Conservation (phyloP, 2,888 invertebrate species). For the Perdita meconis region DNA sequence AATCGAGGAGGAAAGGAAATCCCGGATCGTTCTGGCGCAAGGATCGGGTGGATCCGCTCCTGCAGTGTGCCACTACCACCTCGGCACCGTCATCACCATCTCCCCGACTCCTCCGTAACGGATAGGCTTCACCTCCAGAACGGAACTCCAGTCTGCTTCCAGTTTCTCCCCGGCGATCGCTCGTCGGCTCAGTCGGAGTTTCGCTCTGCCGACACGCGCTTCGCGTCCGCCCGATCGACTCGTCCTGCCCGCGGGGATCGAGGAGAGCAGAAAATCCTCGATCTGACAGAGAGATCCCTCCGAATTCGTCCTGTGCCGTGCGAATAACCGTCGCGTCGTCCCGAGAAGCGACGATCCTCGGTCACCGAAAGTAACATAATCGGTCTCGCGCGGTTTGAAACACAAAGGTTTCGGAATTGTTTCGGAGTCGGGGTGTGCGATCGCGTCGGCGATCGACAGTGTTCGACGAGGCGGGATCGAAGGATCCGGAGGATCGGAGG, state of each 20-base stretch:
- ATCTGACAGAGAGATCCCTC: constrained; percentile 39
- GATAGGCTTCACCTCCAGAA: constrained; percentile 76
- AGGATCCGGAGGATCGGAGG: not conserved
- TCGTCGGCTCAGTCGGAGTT: constrained; percentile 66
- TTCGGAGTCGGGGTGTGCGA: too few species aligned
- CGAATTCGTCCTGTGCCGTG: too few species aligned
- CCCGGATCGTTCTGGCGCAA: constrained; percentile 34
- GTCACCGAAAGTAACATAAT: too few species aligned
- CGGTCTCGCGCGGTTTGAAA: too few species aligned
- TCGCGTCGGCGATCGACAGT: not conserved
- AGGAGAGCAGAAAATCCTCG: constrained; percentile 5
- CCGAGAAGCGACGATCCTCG: too few species aligned
- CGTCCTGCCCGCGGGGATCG: constrained; percentile 1
- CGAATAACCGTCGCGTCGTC: too few species aligned
- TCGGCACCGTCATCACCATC: constrained; percentile 72
- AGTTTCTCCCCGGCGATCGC: constrained; percentile 69
- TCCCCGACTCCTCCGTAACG: constrained; percentile 75
- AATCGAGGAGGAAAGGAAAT: constrained; percentile 20
- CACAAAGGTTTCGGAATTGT: too few species aligned
- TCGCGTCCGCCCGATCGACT: constrained; percentile 51
- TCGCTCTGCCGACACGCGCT: constrained; percentile 66
- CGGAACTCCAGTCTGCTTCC: constrained; percentile 74
- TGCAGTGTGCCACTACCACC: constrained; percentile 65
- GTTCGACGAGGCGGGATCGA: too few species aligned
- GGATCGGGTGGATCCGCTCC: constrained; percentile 62